Conservation (phyloP, 2,888 invertebrate species). For the Dichetophora obliterata region DNA sequence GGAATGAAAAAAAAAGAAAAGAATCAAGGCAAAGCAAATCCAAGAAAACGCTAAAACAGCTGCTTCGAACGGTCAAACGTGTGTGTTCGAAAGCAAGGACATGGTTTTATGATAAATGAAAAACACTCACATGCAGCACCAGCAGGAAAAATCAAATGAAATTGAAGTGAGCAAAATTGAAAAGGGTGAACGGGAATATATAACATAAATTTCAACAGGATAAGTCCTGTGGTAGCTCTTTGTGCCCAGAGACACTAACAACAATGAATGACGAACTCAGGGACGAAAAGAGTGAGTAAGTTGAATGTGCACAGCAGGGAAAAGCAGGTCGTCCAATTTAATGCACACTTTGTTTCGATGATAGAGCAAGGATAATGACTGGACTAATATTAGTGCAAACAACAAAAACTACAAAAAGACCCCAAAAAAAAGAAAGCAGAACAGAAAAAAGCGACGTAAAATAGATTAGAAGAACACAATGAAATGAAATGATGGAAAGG, state of each 20-base stretch:
- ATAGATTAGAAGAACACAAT: not conserved
- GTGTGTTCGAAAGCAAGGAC: not conserved
- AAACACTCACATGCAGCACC: slow-evolving; percentile 16
- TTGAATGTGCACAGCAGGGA: too few relatives aligned
- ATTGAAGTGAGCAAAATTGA: not conserved
- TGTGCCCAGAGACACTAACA: too few relatives aligned
- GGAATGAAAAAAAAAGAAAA: not conserved
- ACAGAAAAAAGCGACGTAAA: not conserved
- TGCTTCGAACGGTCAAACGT: too few relatives aligned
- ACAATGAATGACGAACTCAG: too few relatives aligned
- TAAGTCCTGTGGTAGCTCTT: too few relatives aligned
- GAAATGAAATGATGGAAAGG: not conserved
- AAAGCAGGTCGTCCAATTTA: too few relatives aligned
- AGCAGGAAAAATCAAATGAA: not conserved
- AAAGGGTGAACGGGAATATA: too few relatives aligned
- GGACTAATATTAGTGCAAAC: not conserved
- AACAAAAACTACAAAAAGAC: not conserved
- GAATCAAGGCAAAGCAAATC: not conserved
- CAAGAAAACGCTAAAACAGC: not conserved
- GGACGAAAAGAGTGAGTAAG: too few relatives aligned
- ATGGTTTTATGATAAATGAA: slow-evolving; percentile 19
- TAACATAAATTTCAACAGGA: too few relatives aligned
- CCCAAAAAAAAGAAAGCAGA: not conserved
- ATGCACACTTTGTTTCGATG: not conserved
- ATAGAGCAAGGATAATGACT: not conserved